A percentile compares a stretch with the other conserved stretches of the same genome.
Conservation (phyloP, 2,888 invertebrate species). For the Helicoverpa assulta region DNA sequence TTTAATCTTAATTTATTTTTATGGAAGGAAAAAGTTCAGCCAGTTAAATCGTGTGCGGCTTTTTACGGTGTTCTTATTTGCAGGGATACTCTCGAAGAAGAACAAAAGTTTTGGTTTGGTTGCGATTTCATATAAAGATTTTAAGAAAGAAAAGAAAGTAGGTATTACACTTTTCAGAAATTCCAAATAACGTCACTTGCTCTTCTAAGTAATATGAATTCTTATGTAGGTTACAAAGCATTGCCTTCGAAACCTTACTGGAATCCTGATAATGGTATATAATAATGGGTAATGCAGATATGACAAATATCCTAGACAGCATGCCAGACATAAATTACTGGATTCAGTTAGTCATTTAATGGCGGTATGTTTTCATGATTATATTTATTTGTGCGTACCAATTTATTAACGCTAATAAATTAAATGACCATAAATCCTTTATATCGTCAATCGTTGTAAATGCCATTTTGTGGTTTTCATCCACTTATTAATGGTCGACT, state of each 20-base stretch:
- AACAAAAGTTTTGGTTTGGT: background rate
- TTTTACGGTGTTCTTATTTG: conserved; percentile 35
- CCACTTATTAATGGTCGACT: background rate
- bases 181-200: too few relatives aligned
- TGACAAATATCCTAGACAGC: background rate
- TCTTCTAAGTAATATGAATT: too few relatives aligned
- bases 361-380: too few relatives aligned
- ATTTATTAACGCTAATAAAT: background rate
- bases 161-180: too few relatives aligned
- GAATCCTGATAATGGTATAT: too few relatives aligned
- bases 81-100: conserved; percentile 6
- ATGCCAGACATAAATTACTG: too few relatives aligned
- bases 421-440: background rate
- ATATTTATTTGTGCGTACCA: background rate
- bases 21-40: conserved; percentile 26
- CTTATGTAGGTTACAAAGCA: too few relatives aligned
- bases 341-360: too few relatives aligned
- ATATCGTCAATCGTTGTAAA: background rate
- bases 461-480: background rate
- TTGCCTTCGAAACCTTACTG: too few relatives aligned
- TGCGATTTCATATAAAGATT: background rate
- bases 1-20: conserved; percentile 49
- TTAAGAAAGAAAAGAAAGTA: too few relatives aligned
- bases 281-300: background rate
- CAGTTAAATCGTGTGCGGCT: conserved; percentile 34